Evolutionary conservation across 2,113 vertebrate genomes (phyloP).

Genomic region (Pelvicachromis taeniatus): DNA sequence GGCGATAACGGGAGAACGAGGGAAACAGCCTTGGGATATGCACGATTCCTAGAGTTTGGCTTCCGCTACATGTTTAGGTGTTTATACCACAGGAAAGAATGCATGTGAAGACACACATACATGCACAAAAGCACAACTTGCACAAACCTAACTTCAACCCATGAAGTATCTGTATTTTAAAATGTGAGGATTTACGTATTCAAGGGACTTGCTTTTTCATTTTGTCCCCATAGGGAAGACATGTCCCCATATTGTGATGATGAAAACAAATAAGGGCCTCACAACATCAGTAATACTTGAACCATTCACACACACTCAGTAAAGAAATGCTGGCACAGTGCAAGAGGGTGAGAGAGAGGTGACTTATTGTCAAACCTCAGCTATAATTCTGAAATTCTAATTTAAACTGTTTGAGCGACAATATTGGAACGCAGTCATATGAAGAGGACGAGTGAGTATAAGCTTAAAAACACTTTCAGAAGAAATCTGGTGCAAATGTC

Average conservation of each 20-base stretch:
- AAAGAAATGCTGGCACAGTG: not conserved
- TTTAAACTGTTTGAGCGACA: slow-evolving; percentile 34
- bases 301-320: not conserved
- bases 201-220: not conserved
- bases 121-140: not conserved
- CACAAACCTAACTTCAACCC: not conserved
- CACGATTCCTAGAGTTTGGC: not conserved
- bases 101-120: not conserved
- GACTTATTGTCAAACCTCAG: slow-evolving; percentile 24
- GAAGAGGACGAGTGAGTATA: not conserved
- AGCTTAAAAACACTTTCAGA: slow-evolving; percentile 31
- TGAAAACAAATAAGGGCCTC: not conserved
- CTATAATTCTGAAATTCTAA: slow-evolving; percentile 43
- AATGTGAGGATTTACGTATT: not conserved
- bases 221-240: not conserved
- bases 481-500: slow-evolving; percentile 39
- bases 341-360: not conserved
- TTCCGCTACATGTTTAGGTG: not conserved
- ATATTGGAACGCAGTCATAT: slow-evolving; percentile 32
- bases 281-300: not conserved
- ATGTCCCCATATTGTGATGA: not conserved
- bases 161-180: not conserved
- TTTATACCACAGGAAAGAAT: not conserved
- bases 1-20: not conserved
- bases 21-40: not conserved